Conservation (phyloP, 2,113 vertebrate species). For the Macroglossus sobrinus region DNA sequence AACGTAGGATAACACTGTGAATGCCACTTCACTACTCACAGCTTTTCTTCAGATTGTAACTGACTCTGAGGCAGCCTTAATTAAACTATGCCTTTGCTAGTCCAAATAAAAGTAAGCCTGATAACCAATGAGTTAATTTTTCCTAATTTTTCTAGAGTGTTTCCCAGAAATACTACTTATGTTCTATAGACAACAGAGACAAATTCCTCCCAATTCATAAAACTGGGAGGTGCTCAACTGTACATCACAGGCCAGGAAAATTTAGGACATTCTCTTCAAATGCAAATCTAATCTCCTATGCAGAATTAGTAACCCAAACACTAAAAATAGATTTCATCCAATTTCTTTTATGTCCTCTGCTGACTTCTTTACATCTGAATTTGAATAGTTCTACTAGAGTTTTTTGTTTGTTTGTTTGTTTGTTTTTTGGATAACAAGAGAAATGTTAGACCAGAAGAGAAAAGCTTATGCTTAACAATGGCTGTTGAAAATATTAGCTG, state of each 20-base stretch:
- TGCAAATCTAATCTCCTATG: constrained; percentile 24
- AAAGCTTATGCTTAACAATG: not conserved
- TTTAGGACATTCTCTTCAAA: not conserved
- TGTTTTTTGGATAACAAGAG: not conserved
- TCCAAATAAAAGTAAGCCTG: not conserved
- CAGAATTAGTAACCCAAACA: constrained; percentile 4
- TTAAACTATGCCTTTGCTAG: not conserved
- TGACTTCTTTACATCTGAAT: not conserved
- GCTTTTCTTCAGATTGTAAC: not conserved
- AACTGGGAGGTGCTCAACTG: not conserved
- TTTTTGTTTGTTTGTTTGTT: not conserved
- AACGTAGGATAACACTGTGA: not conserved
- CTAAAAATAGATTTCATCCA: not conserved
- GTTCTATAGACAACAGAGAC: constrained; percentile 20
- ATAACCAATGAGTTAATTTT: not conserved
- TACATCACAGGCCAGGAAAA: not conserved
- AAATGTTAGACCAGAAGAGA: not conserved
- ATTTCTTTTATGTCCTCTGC: not conserved
- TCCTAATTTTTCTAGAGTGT: constrained; percentile 7
- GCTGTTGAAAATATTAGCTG: not conserved
- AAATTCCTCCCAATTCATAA: constrained; percentile 5
- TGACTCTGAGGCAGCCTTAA: not conserved
- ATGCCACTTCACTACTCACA: not conserved
- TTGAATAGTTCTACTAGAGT: not conserved
- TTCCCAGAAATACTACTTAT: constrained; percentile 41